Conservation (phyloP, 2,113 vertebrate species). For the Platanista minor region DNA sequence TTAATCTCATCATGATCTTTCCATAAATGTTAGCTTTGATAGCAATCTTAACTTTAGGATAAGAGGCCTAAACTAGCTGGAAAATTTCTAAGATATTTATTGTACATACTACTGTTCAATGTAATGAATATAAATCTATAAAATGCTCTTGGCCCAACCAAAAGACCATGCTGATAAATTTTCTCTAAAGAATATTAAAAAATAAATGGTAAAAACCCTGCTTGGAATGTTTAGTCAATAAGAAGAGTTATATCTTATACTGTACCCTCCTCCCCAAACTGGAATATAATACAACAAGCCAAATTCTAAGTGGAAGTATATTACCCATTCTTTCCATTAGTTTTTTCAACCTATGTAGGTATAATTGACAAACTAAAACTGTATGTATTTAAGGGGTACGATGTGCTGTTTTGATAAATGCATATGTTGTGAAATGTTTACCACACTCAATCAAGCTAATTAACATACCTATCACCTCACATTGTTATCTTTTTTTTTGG, state of each 20-base stretch:
- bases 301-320: not conserved
- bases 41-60: not conserved
- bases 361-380: not conserved
- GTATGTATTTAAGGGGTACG: not conserved
- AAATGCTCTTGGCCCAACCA: not conserved
- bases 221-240: not conserved
- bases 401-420: not conserved
- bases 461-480: not conserved
- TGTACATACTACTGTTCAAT: not conserved
- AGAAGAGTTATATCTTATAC: not conserved
- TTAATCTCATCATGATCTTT: not conserved
- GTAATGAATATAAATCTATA: not conserved
- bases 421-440: not conserved
- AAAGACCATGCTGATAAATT: not conserved
- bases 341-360: not conserved
- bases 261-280: not conserved
- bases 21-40: slow-evolving; percentile 19
- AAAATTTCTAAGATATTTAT: not conserved
- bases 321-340: not conserved
- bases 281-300: not conserved
- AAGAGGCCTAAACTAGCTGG: not conserved
- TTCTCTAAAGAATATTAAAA: not conserved
- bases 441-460: not conserved
- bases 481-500: not conserved
- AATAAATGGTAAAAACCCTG: not conserved